Percentiles rank a stretch among this genome's conserved stretches.
Conservation (phyloP, 2,113 vertebrate genomes). For the Ceratotherium simum region DNA sequence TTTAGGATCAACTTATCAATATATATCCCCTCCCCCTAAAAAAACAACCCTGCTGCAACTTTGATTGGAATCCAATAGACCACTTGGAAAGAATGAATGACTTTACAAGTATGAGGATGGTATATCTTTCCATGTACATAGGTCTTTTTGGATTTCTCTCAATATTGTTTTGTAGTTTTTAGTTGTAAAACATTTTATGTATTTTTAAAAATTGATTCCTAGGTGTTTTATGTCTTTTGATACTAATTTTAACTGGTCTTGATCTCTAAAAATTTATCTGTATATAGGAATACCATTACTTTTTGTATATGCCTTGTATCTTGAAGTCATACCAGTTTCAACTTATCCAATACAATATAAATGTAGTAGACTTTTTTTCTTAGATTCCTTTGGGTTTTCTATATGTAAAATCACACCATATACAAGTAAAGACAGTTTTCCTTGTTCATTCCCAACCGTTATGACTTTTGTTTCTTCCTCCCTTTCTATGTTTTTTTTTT, state of each 20-base stretch:
- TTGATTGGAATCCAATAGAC: background rate
- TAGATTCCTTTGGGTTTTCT: background rate
- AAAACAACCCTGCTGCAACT: background rate
- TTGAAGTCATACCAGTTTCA: background rate
- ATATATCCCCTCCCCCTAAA: too few relatives aligned
- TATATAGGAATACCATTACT: background rate
- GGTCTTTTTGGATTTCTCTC: background rate
- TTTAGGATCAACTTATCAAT: background rate
- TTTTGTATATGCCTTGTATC: background rate
- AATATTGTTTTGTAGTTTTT: background rate
- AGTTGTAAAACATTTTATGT: background rate
- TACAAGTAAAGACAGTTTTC: background rate
- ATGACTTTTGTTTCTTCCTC: background rate
- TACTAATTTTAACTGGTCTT: background rate
- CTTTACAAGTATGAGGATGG: background rate
- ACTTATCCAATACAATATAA: background rate
- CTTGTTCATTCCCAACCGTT: background rate
- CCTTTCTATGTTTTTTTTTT: background rate
- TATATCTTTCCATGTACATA: background rate
- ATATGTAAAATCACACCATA: background rate
- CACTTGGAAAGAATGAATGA: background rate
- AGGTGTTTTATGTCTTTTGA: background rate
- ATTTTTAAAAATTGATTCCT: background rate
- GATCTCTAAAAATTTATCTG: background rate
- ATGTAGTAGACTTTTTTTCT: background rate